Evolutionary conservation across 1,140 invertebrate genomes (phyloP).

Genomic region (Ostrea edulis): DNA sequence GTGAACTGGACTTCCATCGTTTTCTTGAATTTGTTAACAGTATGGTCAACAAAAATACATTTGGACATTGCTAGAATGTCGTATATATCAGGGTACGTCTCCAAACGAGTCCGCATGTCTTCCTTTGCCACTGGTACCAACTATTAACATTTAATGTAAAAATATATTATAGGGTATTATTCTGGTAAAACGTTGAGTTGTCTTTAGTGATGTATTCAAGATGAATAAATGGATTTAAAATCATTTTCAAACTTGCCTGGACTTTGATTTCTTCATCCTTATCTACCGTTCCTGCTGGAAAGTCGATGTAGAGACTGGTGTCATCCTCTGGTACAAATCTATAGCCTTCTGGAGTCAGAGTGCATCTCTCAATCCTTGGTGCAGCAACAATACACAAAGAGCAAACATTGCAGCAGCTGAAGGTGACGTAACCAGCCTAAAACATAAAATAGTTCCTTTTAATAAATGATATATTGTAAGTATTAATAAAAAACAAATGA

Average conservation of each 20-base stretch:
- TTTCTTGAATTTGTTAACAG: not conserved
- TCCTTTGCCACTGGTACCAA: not conserved
- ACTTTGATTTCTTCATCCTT: not conserved
- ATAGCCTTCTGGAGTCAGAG: not conserved
- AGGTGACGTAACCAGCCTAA: not conserved
- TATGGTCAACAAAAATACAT: not conserved
- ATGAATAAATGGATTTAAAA: no score
- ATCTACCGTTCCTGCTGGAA: not conserved
- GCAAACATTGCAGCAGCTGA: not conserved
- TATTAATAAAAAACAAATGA: no score
- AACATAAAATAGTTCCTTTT: not conserved
- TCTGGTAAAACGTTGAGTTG: no score
- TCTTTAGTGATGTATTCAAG: no score
- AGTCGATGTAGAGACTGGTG: not conserved
- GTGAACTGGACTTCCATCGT: not conserved
- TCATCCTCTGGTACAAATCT: not conserved
- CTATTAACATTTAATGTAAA: not conserved
- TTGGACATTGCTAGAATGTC: not conserved
- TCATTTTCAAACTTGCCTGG: not conserved
- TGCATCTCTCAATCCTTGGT: not conserved
- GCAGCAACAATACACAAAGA: not conserved
- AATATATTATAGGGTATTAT: no score
- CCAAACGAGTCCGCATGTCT: not conserved
- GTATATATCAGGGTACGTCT: not conserved
- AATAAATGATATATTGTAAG: no score